Evolutionary conservation across 2,888 invertebrate genomes (phyloP).

Genomic region (Eulithis prunata): DNA sequence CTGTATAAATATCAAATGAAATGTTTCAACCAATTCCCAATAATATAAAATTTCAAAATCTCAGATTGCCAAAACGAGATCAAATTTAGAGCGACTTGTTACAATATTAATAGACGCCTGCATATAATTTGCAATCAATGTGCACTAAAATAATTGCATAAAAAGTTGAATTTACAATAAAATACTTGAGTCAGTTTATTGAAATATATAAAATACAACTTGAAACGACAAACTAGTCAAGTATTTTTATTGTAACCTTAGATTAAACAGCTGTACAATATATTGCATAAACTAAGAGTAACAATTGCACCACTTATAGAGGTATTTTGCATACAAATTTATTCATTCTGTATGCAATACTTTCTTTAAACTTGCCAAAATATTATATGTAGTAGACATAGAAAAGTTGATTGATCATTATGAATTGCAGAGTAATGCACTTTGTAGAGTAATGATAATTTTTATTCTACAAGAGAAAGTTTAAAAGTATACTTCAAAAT

Average conservation of each 20-base stretch:
- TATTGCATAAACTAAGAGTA: background rate
- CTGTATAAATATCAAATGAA: background rate
- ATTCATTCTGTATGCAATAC: too few relatives aligned
- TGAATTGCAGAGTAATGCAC: background rate
- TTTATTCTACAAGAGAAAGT: too few relatives aligned
- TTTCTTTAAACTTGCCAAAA: too few relatives aligned
- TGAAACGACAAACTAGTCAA: too few relatives aligned
- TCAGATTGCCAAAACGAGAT: constrained; percentile 9
- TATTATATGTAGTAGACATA: background rate
- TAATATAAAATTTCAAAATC: background rate
- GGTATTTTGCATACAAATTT: background rate
- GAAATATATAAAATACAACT: too few relatives aligned
- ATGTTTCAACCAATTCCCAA: background rate
- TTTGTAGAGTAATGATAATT: too few relatives aligned
- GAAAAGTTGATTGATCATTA: background rate
- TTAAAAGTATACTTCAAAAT: too few relatives aligned
- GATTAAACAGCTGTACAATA: background rate
- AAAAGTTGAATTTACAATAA: background rate
- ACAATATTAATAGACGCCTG: background rate
- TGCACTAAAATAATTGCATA: background rate
- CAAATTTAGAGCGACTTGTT: background rate
- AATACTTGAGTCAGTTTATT: background rate
- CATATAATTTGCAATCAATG: background rate
- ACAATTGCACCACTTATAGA: constrained; percentile 7
- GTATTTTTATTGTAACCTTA: background rate